Conservation (phyloP, 2,797 vertebrate species). For the Melanotaenia pygmaea region DNA sequence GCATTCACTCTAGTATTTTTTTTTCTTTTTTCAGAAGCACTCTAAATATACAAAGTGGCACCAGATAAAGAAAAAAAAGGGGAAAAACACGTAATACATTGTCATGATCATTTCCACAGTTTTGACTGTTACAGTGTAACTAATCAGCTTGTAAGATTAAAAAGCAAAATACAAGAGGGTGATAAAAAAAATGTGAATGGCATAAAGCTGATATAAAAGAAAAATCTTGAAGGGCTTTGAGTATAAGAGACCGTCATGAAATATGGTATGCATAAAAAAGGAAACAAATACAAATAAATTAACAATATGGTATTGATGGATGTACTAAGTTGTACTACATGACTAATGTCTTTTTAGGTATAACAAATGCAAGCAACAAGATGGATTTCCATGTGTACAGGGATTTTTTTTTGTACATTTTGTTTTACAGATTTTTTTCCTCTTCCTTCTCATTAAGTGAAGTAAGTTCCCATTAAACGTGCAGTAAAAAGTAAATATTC, state of each 20-base stretch:
- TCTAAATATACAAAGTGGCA: constrained; percentile 95
- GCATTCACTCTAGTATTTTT: constrained; percentile 91
- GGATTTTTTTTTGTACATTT: constrained; percentile 80
- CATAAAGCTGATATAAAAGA: constrained; percentile 61
- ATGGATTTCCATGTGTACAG: constrained; percentile 86
- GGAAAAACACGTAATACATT: constrained; percentile 75
- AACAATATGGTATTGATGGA: constrained; percentile 39
- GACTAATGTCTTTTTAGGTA: constrained; percentile 81
- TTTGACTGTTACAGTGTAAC: constrained; percentile 55
- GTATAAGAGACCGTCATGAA: constrained; percentile 34
- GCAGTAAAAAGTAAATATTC: constrained; percentile 96
- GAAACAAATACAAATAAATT: constrained; percentile 17
- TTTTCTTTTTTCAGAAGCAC: constrained; percentile 89
- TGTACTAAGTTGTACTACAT: constrained; percentile 82
- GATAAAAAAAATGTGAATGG: constrained; percentile 79
- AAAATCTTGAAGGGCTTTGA: constrained; percentile 33
- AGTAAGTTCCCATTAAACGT: constrained; percentile 93
- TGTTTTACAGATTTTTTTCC: constrained; percentile 73
- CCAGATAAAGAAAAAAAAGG: constrained; percentile 84
- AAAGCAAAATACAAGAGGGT: constrained; percentile 79
- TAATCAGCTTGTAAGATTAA: constrained; percentile 37
- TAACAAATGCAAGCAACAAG: constrained; percentile 88
- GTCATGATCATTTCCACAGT: constrained; percentile 60
- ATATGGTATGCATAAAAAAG: constrained; percentile 30
- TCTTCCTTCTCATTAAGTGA: constrained; percentile 86